Evolutionary conservation across 2,888 invertebrate genomes (phyloP), one percentile per base, ranked within the genome.

Genomic region (Catotricha subobsoleta): DNA sequence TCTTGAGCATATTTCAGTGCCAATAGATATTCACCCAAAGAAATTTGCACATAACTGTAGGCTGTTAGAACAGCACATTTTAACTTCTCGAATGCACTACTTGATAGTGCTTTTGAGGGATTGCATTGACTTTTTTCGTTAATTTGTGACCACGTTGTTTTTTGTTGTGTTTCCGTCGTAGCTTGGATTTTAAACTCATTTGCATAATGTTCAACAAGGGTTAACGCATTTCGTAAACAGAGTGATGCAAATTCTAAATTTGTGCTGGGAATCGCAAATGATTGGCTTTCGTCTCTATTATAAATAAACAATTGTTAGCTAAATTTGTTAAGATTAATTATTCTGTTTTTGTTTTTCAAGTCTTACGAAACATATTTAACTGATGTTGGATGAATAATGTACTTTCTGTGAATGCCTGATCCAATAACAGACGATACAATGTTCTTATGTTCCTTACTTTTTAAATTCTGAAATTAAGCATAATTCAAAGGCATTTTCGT

Each of bases 241-340:
- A 91, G 63, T 1, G 79, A 77, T 3, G 86, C 91, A 67, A 92
- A 94, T 64, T 91, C 88, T 49, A 94, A 62, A 7, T 84, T 86
- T 6, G 88, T 73, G 39, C 82, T 79, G 15, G 91, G 90, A 48
- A 88, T 82, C 2, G 87, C 87, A 53, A 80, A 80, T 1, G 84
- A 80, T 51, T 81, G 75, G 39, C 76, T 74, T 48, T 73, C 71
- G 8, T 65, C 60, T 48, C 68, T 69, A 47, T 39, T 1, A 10
- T 41, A 44, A 3, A 39, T 42, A 35, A 20, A 3, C 7, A 18
- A 30, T 2, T 40, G 25, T 16, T 13, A 35, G 13, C 33, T 27
- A 15, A 19, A 16, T 15, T 25, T 27, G 6, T 15, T 12, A 27
- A 3, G 7, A 25, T 25, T 25, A 10, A 25, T 8, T 10, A 25